Conservation (phyloP, 1,140 invertebrate species). For the Drosophila asahinai region DNA sequence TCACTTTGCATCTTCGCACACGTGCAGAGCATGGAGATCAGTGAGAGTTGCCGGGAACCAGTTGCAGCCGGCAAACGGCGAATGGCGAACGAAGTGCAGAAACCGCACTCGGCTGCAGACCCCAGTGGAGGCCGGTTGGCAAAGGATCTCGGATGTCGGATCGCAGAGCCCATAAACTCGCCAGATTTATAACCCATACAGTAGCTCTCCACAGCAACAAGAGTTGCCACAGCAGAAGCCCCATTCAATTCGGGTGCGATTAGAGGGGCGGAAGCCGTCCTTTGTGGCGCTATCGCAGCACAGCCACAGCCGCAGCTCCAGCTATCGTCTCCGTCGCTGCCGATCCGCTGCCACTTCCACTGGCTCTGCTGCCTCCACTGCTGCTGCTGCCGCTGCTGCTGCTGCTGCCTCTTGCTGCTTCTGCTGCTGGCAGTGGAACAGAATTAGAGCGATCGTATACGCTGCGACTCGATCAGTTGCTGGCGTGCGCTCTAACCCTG, state of each 20-base stretch:
- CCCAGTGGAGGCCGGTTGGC: constrained; percentile 57
- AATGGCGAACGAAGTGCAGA: constrained; percentile 23
- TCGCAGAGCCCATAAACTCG: constrained; percentile 35
- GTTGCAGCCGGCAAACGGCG: constrained; percentile 33
- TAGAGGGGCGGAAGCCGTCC: constrained; percentile 54
- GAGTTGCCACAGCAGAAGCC: background rate
- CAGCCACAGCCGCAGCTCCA: constrained; percentile 13
- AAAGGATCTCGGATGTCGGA: constrained; percentile 36
- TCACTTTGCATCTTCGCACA: constrained; percentile 46
- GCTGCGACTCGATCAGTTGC: constrained; percentile 67
- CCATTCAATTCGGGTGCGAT: constrained; percentile 38
- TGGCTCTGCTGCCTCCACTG: background rate
- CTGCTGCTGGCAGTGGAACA: constrained; percentile 54
- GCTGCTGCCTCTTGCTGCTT: constrained; percentile 14
- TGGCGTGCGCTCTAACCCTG: constrained; percentile 76
- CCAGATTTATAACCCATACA: constrained; percentile 12
- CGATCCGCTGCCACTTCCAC: constrained; percentile 3
- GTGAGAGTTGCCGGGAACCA: constrained; percentile 48
- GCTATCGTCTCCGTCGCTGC: constrained; percentile 17
- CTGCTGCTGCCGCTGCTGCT: background rate
- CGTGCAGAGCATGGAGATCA: constrained; percentile 67
- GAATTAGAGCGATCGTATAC: constrained; percentile 74
- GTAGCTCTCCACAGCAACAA: background rate
- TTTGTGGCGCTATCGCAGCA: constrained; percentile 42
- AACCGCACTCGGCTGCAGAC: constrained; percentile 41